Evolutionary conservation across 2,113 vertebrate species (phyloP).

Genomic region (Plectropomus leopardus): DNA sequence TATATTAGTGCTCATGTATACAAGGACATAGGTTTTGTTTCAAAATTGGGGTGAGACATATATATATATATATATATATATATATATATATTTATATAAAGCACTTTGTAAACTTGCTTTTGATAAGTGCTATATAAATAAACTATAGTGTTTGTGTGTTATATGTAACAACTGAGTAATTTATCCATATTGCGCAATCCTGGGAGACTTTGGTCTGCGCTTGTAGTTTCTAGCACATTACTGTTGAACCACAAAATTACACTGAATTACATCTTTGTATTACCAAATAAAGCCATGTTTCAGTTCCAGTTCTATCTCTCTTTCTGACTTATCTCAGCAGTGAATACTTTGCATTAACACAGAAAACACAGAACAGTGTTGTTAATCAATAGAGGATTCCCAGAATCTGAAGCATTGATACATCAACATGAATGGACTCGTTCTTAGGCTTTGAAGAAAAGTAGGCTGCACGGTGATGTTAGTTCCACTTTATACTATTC

Average conservation of each 20-base stretch:
- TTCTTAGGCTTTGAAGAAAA: slow-evolving; percentile 16
- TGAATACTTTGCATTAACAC: neutral
- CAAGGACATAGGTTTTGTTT: too few relatives aligned
- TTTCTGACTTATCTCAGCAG: neutral
- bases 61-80: too few relatives aligned
- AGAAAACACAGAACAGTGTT: neutral
- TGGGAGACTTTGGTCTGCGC: neutral
- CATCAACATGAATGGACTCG: slow-evolving; percentile 11
- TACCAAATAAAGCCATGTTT: slow-evolving; percentile 12
- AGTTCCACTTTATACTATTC: neutral
- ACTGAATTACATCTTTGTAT: neutral
- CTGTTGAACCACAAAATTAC: neutral
- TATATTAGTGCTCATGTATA: too few relatives aligned
- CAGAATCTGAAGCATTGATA: neutral
- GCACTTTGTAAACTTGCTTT: too few relatives aligned
- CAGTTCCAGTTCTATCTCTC: slow-evolving; percentile 8
- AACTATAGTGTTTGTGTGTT: too few relatives aligned
- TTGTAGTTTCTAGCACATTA: neutral
- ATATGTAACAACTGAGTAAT: neutral
- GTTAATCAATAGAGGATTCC: slow-evolving; percentile 2
- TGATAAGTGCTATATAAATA: too few relatives aligned
- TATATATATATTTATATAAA: too few relatives aligned
- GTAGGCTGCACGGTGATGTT: neutral
- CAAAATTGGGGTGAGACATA: too few relatives aligned
- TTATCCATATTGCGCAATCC: neutral